A percentile compares a stretch with the other conserved stretches of the same genome.
Conservation (phyloP, 2,113 vertebrate genomes). For the Daphoenositta chrysoptera region DNA sequence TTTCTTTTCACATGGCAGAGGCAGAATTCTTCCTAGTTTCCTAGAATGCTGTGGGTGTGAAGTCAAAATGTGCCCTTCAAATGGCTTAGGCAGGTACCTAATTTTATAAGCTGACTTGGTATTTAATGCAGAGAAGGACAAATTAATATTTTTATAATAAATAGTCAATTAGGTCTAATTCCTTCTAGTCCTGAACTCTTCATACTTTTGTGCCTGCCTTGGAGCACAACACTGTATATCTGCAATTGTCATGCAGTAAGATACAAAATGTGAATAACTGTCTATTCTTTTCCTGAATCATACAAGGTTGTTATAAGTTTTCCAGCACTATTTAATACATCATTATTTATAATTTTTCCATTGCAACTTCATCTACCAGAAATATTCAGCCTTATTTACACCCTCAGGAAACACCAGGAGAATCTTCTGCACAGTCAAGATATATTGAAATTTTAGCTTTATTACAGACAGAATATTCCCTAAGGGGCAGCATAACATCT, state of each 20-base stretch:
- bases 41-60: neutral
- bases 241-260: neutral
- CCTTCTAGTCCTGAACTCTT: neutral
- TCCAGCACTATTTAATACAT: neutral
- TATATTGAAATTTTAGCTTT: neutral
- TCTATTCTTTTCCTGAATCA: neutral
- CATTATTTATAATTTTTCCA: conserved; percentile 1
- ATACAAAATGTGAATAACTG: neutral
- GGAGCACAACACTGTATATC: neutral
- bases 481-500: neutral
- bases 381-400: conserved; percentile 19
- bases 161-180: neutral
- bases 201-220: neutral
- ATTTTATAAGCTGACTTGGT: neutral
- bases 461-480: neutral
- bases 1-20: neutral
- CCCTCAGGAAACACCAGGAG: conserved; percentile 4
- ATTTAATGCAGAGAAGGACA: neutral
- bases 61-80: neutral
- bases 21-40: neutral
- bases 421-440: neutral
- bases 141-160: neutral
- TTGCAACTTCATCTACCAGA: conserved; percentile 6
- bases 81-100: neutral
- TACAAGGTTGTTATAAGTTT: neutral